Percentiles rank a stretch among this genome's conserved stretches.
Conservation (phyloP, 1,140 invertebrate species). For the Leucophenga varia region DNA sequence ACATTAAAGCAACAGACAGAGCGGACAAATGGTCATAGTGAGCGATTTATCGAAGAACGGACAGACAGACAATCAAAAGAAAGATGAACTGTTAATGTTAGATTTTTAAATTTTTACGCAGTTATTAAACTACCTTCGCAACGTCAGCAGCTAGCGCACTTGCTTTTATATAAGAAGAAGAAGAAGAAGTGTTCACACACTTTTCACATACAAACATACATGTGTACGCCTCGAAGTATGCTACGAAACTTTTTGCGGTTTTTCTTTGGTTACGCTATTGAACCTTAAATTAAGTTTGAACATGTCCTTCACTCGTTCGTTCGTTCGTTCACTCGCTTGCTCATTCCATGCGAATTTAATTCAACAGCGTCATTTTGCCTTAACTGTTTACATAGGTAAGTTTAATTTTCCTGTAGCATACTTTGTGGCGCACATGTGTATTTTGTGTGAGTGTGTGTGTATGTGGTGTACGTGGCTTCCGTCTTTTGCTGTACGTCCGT, state of each 20-base stretch:
- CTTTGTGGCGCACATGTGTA: constrained; percentile 36
- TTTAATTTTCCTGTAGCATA: constrained; percentile 55
- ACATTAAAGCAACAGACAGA: too few species aligned
- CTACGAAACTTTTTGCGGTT: constrained; percentile 47
- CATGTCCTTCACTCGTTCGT: constrained; percentile 40
- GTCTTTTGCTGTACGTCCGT: constrained; percentile 8
- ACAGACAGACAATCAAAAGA: constrained; percentile 6
- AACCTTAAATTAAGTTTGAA: constrained; percentile 57
- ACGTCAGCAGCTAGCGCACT: too few species aligned
- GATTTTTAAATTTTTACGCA: too few species aligned
- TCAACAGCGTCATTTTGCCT: constrained; percentile 8
- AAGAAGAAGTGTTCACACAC: too few species aligned
- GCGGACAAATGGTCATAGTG: too few species aligned
- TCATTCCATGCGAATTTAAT: constrained; percentile 25
- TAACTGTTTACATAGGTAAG: constrained; percentile 54
- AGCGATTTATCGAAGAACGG: constrained; percentile 13
- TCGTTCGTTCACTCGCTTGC: constrained; percentile 8
- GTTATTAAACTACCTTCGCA: too few species aligned
- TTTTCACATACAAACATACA: too few species aligned
- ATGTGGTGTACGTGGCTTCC: too few species aligned
- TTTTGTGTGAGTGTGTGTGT: constrained; percentile 9
- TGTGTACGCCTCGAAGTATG: constrained; percentile 11
- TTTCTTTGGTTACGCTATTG: constrained; percentile 54
- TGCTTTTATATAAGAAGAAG: too few species aligned
- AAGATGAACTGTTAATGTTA: too few species aligned